Conservation (phyloP, 2,113 vertebrate genomes). For the Chunga burmeisteri region DNA sequence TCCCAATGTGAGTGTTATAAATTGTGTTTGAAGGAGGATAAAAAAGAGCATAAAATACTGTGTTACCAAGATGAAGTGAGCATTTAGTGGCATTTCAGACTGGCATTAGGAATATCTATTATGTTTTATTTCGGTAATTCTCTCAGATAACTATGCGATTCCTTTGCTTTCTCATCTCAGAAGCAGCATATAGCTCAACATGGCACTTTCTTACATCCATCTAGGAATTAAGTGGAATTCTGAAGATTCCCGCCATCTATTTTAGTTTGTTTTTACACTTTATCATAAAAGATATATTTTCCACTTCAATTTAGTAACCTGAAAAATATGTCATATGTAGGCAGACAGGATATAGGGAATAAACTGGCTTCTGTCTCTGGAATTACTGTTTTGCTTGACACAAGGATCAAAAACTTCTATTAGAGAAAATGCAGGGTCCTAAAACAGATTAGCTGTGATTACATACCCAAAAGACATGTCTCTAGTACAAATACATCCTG, state of each 20-base stretch:
- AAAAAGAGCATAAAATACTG: background rate
- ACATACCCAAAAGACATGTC: background rate
- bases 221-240: background rate
- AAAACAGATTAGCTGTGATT: background rate
- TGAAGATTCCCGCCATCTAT: background rate
- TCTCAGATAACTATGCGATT: background rate
- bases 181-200: background rate
- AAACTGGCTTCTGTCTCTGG: background rate
- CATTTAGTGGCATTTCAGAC: background rate
- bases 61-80: background rate
- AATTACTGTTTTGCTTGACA: background rate
- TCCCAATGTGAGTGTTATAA: background rate
- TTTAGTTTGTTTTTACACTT: background rate
- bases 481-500: background rate
- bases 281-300: background rate
- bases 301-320: background rate
- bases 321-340: background rate
- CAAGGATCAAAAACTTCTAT: background rate
- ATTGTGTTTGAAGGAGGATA: background rate
- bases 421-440: background rate
- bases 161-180: background rate
- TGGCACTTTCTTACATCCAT: background rate
- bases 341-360: background rate
- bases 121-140: background rate
- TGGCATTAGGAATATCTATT: background rate